Conservation (phyloP, 2,888 invertebrate genomes). For the Cryptocheilus praepositus region DNA sequence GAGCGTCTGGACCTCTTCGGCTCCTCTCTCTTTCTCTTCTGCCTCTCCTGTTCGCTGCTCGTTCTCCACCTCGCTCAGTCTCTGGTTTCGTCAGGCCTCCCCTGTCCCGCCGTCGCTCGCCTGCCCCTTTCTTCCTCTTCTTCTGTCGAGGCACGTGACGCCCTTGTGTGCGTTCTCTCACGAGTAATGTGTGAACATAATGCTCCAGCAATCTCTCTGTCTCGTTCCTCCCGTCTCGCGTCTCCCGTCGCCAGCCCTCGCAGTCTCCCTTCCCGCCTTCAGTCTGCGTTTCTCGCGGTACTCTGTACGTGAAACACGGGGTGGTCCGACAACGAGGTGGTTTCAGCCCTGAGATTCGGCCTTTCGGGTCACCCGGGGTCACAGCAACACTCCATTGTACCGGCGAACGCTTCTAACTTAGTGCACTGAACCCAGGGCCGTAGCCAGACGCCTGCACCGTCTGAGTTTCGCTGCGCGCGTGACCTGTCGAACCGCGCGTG, state of each 20-base stretch:
- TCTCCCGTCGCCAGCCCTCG: slow-evolving; percentile 7
- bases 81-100: neutral
- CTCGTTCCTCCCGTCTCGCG: neutral
- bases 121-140: slow-evolving; percentile 1
- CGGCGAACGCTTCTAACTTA: slow-evolving; percentile 49
- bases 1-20: neutral
- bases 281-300: slow-evolving; percentile 1
- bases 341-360: slow-evolving; percentile 54
- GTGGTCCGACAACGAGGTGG: slow-evolving; percentile 43
- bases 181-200: slow-evolving; percentile 14
- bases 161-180: neutral
- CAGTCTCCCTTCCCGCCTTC: neutral
- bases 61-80: neutral
- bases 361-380: slow-evolving; percentile 58
- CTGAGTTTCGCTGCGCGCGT: too few relatives aligned
- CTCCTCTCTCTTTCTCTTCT: neutral
- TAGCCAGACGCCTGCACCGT: slow-evolving; percentile 24
- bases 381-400: slow-evolving; percentile 55
- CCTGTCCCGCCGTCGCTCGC: neutral
- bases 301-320: slow-evolving; percentile 7
- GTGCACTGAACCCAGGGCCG: slow-evolving; percentile 55
- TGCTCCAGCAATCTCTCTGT: slow-evolving; percentile 6
- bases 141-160: neutral
- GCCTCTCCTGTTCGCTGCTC: neutral
- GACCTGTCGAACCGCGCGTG: too few relatives aligned